Percentiles rank a stretch among this genome's conserved stretches.
These are phyloP conservation scores for Centropus unirufus DNA, from an alignment of 2,113 vertebrate genomes.

Conservation along the genomic window DNA sequence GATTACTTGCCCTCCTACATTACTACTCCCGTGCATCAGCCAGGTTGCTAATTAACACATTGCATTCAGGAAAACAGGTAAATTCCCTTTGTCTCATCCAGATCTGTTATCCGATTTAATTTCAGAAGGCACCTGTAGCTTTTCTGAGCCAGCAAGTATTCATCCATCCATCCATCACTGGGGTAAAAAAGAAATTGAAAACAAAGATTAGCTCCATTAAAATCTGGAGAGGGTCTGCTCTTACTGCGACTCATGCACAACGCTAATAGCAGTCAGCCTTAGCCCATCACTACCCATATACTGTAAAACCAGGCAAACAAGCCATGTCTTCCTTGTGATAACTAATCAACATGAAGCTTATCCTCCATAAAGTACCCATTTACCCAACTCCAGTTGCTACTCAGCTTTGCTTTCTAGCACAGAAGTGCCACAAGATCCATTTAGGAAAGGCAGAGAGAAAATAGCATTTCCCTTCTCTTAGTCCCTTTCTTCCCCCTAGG, in stretches of 20 bases:
- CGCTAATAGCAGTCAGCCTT: neutral
- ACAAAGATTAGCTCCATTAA: neutral
- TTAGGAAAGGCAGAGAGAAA: neutral
- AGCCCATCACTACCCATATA: neutral
- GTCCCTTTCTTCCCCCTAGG: neutral
- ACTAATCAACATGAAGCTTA: neutral
- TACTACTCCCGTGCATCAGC: neutral
- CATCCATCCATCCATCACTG: neutral
- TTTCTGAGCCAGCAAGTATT: neutral
- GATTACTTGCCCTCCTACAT: neutral
- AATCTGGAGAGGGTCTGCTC: slow-evolving; percentile 13
- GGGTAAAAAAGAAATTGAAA: neutral
- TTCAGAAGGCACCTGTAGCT: neutral
- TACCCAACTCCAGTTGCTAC: neutral
- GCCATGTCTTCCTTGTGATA: neutral
- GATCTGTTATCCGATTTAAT: neutral
- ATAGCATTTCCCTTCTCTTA: neutral
- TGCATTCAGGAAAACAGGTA: neutral
- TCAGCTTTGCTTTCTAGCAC: neutral
- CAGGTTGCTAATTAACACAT: neutral
- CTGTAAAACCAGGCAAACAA: neutral
- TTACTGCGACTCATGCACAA: neutral
- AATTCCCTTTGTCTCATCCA: neutral
- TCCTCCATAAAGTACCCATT: neutral
- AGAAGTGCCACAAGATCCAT: neutral